Percentiles rank a stretch among this genome's conserved stretches.
phyloP scores from a whole-genome alignment of 2,113 vertebrate species.

The Lota lota region DNA sequence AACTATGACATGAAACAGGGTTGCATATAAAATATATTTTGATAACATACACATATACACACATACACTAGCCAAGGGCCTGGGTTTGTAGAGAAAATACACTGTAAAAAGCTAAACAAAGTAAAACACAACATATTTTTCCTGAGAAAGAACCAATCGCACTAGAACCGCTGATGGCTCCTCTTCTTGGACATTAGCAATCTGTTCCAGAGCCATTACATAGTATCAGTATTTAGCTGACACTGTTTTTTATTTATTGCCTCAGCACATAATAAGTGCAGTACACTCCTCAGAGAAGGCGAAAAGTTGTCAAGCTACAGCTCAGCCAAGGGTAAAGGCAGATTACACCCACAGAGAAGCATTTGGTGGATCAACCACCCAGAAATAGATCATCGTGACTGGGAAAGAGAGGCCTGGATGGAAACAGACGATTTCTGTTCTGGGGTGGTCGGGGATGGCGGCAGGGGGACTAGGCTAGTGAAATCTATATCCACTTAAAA shows the following conservation, averaged over 20 bases:
- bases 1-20: too few relatives aligned
- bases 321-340: conserved; percentile 10
- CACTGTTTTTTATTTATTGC: too few relatives aligned
- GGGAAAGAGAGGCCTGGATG: conserved; percentile 16
- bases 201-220: too few relatives aligned
- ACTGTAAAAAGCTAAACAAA: too few relatives aligned
- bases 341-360: conserved; percentile 35
- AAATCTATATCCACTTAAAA: conserved; percentile 12
- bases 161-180: too few relatives aligned
- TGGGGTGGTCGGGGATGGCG: not conserved
- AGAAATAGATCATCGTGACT: conserved; percentile 26
- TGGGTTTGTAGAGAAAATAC: too few relatives aligned
- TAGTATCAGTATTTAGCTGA: too few relatives aligned
- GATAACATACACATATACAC: conserved; percentile 2
- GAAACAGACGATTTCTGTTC: not conserved
- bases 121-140: too few relatives aligned
- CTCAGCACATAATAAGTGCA: too few relatives aligned
- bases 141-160: too few relatives aligned
- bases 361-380: conserved; percentile 5
- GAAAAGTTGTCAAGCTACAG: conserved; percentile 27
- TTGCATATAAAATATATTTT: not conserved
- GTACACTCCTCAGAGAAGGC: conserved; percentile 5
- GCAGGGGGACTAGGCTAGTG: conserved; percentile 9
- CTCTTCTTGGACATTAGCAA: too few relatives aligned
- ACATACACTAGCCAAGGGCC: too few relatives aligned